Evolutionary conservation across 2,113 vertebrate genomes (phyloP).

Genomic region (Myanophis thanlyinensis): DNA sequence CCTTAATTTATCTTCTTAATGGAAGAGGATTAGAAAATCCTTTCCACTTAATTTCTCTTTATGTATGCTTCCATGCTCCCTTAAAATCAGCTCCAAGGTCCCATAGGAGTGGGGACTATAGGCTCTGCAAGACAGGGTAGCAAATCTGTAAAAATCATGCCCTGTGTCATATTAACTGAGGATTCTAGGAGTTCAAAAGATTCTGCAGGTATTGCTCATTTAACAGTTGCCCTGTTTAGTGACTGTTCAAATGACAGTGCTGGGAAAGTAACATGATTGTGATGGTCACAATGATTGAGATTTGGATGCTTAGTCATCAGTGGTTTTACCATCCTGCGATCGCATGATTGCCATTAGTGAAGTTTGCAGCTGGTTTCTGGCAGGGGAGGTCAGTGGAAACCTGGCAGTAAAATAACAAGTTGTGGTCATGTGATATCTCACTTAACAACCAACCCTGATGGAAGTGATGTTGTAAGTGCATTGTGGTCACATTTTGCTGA

Average conservation of each 20-base stretch:
- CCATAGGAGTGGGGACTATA: background rate
- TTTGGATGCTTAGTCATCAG: background rate
- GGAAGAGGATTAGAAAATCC: background rate
- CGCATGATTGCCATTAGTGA: background rate
- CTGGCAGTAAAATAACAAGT: background rate
- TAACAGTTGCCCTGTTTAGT: background rate
- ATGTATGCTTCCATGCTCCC: too few species aligned
- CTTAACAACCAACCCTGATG: background rate
- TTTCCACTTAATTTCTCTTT: background rate
- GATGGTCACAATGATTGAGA: background rate
- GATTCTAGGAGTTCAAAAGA: background rate
- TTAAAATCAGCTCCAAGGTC: background rate
- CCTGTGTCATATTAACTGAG: background rate
- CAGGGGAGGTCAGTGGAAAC: background rate
- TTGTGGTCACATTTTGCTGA: background rate
- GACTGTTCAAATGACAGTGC: background rate
- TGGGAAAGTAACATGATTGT: background rate
- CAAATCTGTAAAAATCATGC: background rate
- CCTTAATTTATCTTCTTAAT: background rate
- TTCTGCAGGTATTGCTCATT: background rate
- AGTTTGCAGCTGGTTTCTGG: background rate
- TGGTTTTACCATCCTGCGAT: background rate
- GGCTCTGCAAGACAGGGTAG: background rate
- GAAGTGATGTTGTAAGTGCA: background rate
- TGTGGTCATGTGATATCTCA: background rate